Conservation (phyloP, 2,113 vertebrate species). For the Urocynchramus pylzowi region DNA sequence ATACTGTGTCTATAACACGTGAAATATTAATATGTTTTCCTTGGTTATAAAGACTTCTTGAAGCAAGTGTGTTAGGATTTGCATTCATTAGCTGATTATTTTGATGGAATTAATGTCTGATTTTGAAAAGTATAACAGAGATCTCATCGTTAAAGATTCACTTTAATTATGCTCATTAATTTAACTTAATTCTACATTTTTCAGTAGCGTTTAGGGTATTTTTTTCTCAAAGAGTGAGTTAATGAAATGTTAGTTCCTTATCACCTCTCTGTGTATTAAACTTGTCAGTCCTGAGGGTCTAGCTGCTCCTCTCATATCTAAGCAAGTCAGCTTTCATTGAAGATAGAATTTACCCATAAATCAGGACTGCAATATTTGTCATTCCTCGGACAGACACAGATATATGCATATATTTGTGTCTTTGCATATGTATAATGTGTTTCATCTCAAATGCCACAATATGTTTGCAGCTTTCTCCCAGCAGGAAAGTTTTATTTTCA, state of each 20-base stretch:
- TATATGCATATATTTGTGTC: neutral
- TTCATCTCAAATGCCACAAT: neutral
- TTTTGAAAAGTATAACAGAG: neutral
- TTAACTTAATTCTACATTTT: neutral
- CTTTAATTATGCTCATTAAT: neutral
- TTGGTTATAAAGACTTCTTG: neutral
- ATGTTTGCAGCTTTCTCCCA: neutral
- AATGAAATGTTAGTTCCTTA: neutral
- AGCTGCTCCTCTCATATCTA: neutral
- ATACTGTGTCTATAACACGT: neutral
- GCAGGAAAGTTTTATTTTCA: neutral
- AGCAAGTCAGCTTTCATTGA: neutral
- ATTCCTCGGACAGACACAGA: neutral
- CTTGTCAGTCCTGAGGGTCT: neutral
- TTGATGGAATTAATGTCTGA: neutral
- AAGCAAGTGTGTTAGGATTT: neutral
- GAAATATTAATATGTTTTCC: constrained; percentile 14
- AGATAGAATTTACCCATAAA: neutral
- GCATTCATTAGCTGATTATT: neutral
- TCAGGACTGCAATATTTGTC: neutral
- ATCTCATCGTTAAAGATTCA: neutral
- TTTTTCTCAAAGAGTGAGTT: neutral
- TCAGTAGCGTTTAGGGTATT: neutral
- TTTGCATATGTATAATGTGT: neutral
- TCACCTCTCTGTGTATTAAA: neutral